Evolutionary conservation across 2,888 invertebrate genomes (phyloP), one percentile per base, ranked within the genome.

Genomic region (Agonopterix subpropinquella): DNA sequence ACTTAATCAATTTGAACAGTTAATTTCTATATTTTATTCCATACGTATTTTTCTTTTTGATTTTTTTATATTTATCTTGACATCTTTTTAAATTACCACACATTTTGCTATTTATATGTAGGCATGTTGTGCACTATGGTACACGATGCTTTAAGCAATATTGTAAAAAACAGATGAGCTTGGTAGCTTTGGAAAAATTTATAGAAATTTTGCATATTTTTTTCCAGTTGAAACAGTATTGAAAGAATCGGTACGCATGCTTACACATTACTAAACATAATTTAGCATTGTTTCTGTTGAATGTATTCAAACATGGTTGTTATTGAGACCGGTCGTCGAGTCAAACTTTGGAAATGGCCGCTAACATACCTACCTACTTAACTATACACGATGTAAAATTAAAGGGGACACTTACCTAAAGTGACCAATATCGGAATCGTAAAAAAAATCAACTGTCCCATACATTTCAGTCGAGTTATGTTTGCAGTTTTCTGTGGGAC

Each of bases 221-320:
- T 78, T 84, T 82, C 54, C 80, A 83, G 82, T 80, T 64, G 68
- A 65, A 59, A 70, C 78, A 70, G 67, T 79, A 67, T 76, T 77
- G 73, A 77, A 76, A 70, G 56, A 77, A 75, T 77, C 73, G 83
- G 83, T 84, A 83, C 80, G 83, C 84, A 82, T 83, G 84, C 73
- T 28, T 28, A 28, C 28, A 5, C 28, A 28, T 28, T 28, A 28
- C 28, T 28, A 28, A 28, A 28, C 28, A 5, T 28, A 28, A 5
- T 28, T 28, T 28, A 28, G 28, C 28, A 7, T 28, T 28, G 28
- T 28, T 28, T 28, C 28, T 28, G 28, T 28, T 28, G 5, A 28
- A 28, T 28, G 28, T 28, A 28, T 28, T 28, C 4, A 5, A 28
- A 28, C 5, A 28, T 28, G 28, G 5, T 28, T 28, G 28, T 28